Percentiles rank a stretch among this genome's conserved stretches.
phyloP scores from a whole-genome alignment of 2,888 invertebrate genomes.

The Coronaproctus castanopsis region DNA sequence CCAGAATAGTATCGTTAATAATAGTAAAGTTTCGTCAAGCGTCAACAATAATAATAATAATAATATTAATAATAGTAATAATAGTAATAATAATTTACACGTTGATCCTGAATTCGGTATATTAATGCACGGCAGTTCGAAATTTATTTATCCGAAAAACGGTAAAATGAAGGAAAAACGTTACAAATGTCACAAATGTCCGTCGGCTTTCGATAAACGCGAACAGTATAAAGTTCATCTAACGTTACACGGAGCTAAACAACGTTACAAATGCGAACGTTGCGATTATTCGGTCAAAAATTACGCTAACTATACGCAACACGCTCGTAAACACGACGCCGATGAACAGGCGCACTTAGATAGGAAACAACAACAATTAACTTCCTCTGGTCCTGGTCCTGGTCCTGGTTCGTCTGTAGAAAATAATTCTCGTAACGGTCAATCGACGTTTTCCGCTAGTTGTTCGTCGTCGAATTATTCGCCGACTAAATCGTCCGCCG shows the following conservation, averaged over 20 bases:
- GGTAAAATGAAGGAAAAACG: conserved; percentile 53
- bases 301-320: conserved; percentile 64
- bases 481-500: conserved; percentile 21
- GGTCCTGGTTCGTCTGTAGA: background rate
- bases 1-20: conserved; percentile 17
- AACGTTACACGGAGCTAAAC: conserved; percentile 61
- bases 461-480: background rate
- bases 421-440: background rate
- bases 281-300: conserved; percentile 79
- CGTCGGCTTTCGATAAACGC: conserved; percentile 67
- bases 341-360: background rate
- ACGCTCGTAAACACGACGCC: conserved; percentile 50
- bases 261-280: conserved; percentile 57
- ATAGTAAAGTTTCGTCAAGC: conserved; percentile 31
- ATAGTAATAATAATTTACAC: conserved; percentile 15
- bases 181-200: conserved; percentile 67
- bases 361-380: too few relatives aligned
- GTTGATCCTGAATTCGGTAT: conserved; percentile 45
- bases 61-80: conserved; percentile 22
- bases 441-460: background rate
- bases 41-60: background rate
- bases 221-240: conserved; percentile 66
- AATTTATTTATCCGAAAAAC: conserved; percentile 56
- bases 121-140: conserved; percentile 51
- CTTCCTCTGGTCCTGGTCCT: too few relatives aligned